These are phyloP conservation scores for Conistra vaccinii DNA, from an alignment of 2,888 invertebrate genomes.

Conservation along the genomic window DNA sequence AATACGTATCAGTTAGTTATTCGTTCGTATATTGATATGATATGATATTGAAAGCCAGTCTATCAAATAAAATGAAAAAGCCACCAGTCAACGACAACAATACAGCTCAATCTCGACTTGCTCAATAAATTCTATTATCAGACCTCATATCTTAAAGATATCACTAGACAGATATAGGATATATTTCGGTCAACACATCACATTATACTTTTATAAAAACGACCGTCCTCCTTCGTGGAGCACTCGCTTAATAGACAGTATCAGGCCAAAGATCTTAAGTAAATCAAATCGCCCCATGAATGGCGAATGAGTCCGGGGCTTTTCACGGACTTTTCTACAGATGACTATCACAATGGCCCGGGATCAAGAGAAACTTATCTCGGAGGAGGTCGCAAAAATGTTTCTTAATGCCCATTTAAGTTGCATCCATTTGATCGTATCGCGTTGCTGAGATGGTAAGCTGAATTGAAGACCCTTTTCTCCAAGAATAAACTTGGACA, in stretches of 20 bases:
- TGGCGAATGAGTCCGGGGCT: conserved; percentile 87
- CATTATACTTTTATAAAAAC: conserved; percentile 82
- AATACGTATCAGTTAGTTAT: background rate
- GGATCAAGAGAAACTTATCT: conserved; percentile 89
- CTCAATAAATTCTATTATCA: conserved; percentile 19
- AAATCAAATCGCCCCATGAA: conserved; percentile 91
- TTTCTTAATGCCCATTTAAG: conserved; percentile 89
- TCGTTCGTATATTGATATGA: no score
- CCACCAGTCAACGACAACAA: conserved; percentile 1
- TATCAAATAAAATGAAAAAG: background rate
- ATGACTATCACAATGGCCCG: conserved; percentile 89
- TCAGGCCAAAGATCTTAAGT: conserved; percentile 89
- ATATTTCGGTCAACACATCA: conserved; percentile 62
- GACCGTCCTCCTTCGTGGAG: conserved; percentile 73
- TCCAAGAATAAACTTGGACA: conserved; percentile 14
- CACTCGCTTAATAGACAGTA: conserved; percentile 89
- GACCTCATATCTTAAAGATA: conserved; percentile 5
- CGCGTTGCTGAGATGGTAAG: conserved; percentile 62
- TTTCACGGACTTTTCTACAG: conserved; percentile 87
- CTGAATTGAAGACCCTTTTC: conserved; percentile 42
- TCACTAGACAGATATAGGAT: conserved; percentile 10
- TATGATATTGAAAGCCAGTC: background rate
- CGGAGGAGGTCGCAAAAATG: conserved; percentile 85
- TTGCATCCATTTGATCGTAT: conserved; percentile 86
- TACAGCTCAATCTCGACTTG: conserved; percentile 12